Base-by-base conservation (phyloP, 2,888 invertebrate species). In the Scaptomyza tumidula region DNA sequence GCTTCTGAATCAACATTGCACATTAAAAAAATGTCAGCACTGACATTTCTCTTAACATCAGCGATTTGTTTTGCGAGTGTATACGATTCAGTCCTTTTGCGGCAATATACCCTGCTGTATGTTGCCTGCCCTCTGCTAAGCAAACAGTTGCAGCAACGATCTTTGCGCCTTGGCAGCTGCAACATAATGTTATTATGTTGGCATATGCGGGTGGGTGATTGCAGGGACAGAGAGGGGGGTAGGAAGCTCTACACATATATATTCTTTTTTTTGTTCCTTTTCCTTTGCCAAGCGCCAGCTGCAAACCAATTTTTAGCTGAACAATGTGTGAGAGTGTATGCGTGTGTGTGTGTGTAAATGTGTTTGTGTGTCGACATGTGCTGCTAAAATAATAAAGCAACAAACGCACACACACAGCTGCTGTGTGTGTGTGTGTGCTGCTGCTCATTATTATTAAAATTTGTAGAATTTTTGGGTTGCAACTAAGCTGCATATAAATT, bases 401-500 rank as follows among this genome's bases (percentile, higher is more conserved):
- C 80, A 82, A 67, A 80, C 63, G 60, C 49, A 61, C 43, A 61
- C 43, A 61, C 43, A 35, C 44, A 60, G 19, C 48, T 31, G 3
- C 41, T n/a, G 33, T 7, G 19, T 41, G 49, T 68, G 35, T 53
- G 41, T 56, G 41, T 63, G 35, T 31, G 55, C 50, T 48, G 66
- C 76, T 86, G 80, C 83, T 84, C 83, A 84, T 84, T 84, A 84
- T 84, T 84, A 88, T 88, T 83, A 83, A 83, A 83, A 83, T 88
- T 83, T 88, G 86, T 88, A 57, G 78, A 83, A 88, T 88, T 88
- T 83, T 83, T 86, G 83, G 88, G 83, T 80, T 86, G 83, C 80
- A 83, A 83, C 88, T 84, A 84, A 84, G 83, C 83, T 83, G 83
- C 86, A 88, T 84, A 88, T 88, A 84, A 84, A 88, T 88, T 84